Evolutionary conservation across 2,113 vertebrate species (phyloP).

Genomic region (Melanotaenia duboulayi): DNA sequence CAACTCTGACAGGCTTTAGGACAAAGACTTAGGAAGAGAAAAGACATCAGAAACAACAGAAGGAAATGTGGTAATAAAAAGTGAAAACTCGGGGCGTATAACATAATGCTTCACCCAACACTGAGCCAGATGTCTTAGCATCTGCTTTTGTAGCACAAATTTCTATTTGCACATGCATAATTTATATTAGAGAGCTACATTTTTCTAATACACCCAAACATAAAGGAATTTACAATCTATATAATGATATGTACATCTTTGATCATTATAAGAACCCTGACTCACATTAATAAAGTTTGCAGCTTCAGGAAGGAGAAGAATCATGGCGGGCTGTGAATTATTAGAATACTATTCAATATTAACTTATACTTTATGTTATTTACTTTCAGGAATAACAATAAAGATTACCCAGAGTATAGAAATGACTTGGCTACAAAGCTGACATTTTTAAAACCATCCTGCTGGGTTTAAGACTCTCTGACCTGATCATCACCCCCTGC

Average conservation of each 20-base stretch:
- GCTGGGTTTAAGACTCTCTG: too few species aligned
- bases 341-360: background rate
- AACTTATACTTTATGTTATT: too few species aligned
- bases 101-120: slow-evolving; percentile 1
- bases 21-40: slow-evolving; percentile 33
- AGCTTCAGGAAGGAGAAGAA: background rate
- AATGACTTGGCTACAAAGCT: too few species aligned
- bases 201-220: background rate
- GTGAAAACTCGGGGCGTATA: background rate
- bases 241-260: too few species aligned
- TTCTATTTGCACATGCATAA: background rate
- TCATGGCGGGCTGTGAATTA: slow-evolving; percentile 19
- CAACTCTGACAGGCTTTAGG: slow-evolving; percentile 35
- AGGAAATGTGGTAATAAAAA: slow-evolving; percentile 7
- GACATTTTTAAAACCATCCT: too few species aligned
- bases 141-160: background rate
- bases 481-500: too few species aligned
- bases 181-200: background rate
- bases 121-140: slow-evolving; percentile 7
- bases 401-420: too few species aligned
- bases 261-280: too few species aligned
- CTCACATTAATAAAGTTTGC: too few species aligned
- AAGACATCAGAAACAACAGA: slow-evolving; percentile 19
- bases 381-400: too few species aligned
- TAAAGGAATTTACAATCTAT: background rate